Percentiles rank a stretch among this genome's conserved stretches.
Conservation (phyloP, 2,113 vertebrate species). For the Aldabrachelys gigantea region DNA sequence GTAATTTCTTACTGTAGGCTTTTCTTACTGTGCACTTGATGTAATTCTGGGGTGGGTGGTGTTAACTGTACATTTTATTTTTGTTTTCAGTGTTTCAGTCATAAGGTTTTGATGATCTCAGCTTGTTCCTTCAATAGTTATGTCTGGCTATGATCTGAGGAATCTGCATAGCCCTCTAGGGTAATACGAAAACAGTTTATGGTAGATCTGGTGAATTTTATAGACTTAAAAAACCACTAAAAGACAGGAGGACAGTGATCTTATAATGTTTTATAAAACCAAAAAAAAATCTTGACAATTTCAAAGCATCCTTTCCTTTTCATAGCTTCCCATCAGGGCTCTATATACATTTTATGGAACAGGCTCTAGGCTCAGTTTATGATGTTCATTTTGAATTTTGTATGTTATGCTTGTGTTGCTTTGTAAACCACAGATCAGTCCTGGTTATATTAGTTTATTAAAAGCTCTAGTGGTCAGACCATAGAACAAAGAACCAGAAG, state of each 20-base stretch:
- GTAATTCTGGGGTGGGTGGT: slow-evolving; percentile 60
- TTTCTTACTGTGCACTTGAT: slow-evolving; percentile 68
- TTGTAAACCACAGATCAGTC: slow-evolving; percentile 58
- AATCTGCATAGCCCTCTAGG: slow-evolving; percentile 43
- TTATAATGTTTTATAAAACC: slow-evolving; percentile 29
- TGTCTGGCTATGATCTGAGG: slow-evolving; percentile 60
- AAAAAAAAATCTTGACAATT: slow-evolving; percentile 42
- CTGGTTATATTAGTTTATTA: slow-evolving; percentile 37
- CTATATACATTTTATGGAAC: not conserved
- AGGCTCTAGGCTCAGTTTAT: slow-evolving; percentile 17
- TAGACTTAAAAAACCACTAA: slow-evolving; percentile 46
- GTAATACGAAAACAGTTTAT: slow-evolving; percentile 47
- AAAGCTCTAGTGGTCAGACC: slow-evolving; percentile 50
- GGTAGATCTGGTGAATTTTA: slow-evolving; percentile 45
- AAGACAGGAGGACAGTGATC: not conserved
- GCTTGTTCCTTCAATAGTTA: slow-evolving; percentile 57
- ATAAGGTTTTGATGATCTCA: slow-evolving; percentile 68
- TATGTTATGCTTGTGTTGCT: slow-evolving; percentile 17
- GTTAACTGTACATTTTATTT: slow-evolving; percentile 64
- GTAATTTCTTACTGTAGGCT: slow-evolving; percentile 63
- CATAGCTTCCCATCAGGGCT: slow-evolving; percentile 29
- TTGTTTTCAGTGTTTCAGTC: slow-evolving; percentile 61
- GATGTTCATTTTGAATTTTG: not conserved
- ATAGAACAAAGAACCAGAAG: slow-evolving; percentile 12
- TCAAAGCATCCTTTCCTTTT: slow-evolving; percentile 55